phyloP scores from a whole-genome alignment of 2,113 vertebrate genomes.

The Calonectris borealis region DNA sequence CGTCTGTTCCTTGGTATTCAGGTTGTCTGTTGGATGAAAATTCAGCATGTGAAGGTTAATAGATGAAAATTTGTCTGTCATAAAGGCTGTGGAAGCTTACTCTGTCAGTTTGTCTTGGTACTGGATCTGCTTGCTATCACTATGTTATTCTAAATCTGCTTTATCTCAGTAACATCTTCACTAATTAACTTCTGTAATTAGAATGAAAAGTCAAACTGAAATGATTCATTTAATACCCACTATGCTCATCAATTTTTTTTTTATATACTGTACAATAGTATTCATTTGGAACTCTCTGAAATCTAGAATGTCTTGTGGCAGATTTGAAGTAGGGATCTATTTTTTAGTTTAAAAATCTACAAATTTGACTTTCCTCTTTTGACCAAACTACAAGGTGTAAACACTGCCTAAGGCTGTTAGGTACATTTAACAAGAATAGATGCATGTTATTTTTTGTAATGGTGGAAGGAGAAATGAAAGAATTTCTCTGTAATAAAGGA shows the following conservation, averaged over 20 bases:
- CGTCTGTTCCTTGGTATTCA: not conserved
- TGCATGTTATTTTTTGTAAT: not conserved
- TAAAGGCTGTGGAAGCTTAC: not conserved
- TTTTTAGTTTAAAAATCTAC: slow-evolving; percentile 8
- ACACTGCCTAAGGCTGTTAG: not conserved
- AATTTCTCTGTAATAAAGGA: not conserved
- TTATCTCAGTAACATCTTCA: not conserved
- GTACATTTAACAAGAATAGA: not conserved
- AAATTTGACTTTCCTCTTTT: not conserved
- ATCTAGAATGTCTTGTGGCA: slow-evolving; percentile 49
- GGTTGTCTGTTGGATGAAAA: slow-evolving; percentile 33
- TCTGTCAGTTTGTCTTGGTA: not conserved
- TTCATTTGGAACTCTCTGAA: slow-evolving; percentile 36
- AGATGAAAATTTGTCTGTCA: not conserved
- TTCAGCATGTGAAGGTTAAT: not conserved
- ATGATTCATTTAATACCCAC: slow-evolving; percentile 11
- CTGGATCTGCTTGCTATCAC: not conserved
- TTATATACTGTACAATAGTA: not conserved
- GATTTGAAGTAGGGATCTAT: slow-evolving; percentile 16
- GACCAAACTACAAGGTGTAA: not conserved
- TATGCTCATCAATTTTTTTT: not conserved
- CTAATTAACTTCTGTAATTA: not conserved
- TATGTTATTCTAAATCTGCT: not conserved
- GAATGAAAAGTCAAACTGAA: slow-evolving; percentile 29
- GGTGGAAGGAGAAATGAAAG: not conserved